These are phyloP conservation scores for Boloria euphrosyne DNA, from an alignment of 2,888 invertebrate genomes.

Conservation along the genomic window DNA sequence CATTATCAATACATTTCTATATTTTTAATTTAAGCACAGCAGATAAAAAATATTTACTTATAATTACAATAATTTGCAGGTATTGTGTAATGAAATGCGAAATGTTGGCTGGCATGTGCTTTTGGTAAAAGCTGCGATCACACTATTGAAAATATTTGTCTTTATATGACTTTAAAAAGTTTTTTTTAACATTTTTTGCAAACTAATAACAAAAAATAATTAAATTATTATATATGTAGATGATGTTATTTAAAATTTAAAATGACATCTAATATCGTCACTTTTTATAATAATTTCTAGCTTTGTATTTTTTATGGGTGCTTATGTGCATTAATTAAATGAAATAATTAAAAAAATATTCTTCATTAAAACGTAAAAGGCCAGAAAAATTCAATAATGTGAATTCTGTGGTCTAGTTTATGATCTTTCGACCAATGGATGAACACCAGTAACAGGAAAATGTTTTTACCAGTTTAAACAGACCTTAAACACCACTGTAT, in stretches of 20 bases:
- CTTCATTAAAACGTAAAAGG: too few species aligned
- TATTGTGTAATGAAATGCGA: conserved; percentile 42
- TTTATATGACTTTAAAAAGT: conserved; percentile 5
- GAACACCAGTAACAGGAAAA: background rate
- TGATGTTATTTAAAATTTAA: too few species aligned
- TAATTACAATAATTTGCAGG: conserved; percentile 41
- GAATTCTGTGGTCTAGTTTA: too few species aligned
- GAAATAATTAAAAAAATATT: too few species aligned
- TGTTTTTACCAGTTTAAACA: conserved; percentile 11
- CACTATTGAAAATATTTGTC: conserved; percentile 1
- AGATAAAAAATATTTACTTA: background rate
- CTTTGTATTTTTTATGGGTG: too few species aligned
- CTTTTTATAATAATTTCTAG: too few species aligned
- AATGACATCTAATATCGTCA: too few species aligned
- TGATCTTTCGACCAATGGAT: too few species aligned
- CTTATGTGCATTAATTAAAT: too few species aligned
- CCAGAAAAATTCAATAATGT: too few species aligned
- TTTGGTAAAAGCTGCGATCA: conserved; percentile 22
- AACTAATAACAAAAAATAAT: too few species aligned
- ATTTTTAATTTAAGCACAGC: background rate
- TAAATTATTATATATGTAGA: too few species aligned
- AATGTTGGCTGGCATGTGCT: conserved; percentile 35
- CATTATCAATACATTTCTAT: background rate
- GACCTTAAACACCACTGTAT: conserved; percentile 37
- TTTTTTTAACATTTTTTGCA: conserved; percentile 2